Percentiles rank a stretch among this genome's conserved stretches.
These are phyloP conservation scores for Petrocephalus schoutedeni DNA, from an alignment of 2,797 vertebrate species.

Conservation along the genomic window DNA sequence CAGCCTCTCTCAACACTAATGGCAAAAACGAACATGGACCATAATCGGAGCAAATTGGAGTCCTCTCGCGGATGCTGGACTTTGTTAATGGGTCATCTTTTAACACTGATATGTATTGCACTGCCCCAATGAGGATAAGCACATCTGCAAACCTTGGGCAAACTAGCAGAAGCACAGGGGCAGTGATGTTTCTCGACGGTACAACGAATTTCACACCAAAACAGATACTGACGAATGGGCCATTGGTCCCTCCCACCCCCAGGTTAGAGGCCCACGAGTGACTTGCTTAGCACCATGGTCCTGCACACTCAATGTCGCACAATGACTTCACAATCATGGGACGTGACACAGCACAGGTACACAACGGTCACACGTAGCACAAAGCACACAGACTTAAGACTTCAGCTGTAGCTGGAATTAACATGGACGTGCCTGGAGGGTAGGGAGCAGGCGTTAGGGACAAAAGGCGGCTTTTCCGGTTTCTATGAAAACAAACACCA, in stretches of 20 bases:
- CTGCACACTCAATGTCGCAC: neutral
- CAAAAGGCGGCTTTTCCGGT: neutral
- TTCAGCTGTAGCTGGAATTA: neutral
- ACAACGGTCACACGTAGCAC: neutral
- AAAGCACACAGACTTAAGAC: neutral
- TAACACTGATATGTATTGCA: neutral
- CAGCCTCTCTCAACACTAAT: neutral
- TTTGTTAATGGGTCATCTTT: neutral
- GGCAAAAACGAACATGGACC: neutral
- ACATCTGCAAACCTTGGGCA: neutral
- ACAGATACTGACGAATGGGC: neutral
- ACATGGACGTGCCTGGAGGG: neutral
- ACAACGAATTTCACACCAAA: neutral
- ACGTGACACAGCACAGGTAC: conserved; percentile 9
- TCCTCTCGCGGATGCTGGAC: neutral
- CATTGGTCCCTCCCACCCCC: neutral
- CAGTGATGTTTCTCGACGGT: neutral
- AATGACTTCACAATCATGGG: neutral
- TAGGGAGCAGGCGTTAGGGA: neutral
- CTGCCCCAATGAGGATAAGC: neutral
- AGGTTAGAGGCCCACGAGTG: neutral
- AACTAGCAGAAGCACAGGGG: neutral
- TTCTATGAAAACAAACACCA: neutral
- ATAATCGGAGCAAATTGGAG: neutral
- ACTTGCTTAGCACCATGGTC: neutral